These are phyloP conservation scores for Odontomyia ornata DNA, from an alignment of 2,888 invertebrate species.

Conservation along the genomic window DNA sequence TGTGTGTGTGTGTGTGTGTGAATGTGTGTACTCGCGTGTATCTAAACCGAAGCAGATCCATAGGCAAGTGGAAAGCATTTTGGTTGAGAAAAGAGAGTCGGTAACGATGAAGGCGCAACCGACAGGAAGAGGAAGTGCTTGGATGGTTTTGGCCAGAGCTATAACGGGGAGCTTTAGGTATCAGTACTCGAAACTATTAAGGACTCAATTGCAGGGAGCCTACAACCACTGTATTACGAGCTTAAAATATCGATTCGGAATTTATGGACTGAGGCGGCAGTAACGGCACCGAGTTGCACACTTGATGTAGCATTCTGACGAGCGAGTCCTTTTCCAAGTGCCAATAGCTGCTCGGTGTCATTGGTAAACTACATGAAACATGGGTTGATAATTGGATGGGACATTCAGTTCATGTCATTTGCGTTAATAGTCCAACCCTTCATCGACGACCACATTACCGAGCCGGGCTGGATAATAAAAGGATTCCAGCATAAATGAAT, in stretches of 20 bases:
- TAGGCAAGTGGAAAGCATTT: constrained; percentile 1
- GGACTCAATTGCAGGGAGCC: background rate
- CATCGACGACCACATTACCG: background rate
- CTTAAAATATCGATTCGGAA: background rate
- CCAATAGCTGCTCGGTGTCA: background rate
- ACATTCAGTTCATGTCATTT: background rate
- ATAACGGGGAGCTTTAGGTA: background rate
- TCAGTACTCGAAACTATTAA: background rate
- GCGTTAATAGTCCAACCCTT: background rate
- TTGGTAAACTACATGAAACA: background rate
- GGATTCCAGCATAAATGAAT: background rate
- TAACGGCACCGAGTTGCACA: background rate
- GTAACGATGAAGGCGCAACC: background rate
- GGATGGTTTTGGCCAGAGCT: background rate
- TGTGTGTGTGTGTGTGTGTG: no score
- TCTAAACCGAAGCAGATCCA: no score
- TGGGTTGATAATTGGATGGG: constrained; percentile 16
- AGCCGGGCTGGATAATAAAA: background rate
- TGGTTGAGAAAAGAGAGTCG: background rate
- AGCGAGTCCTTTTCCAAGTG: background rate
- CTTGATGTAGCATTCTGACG: background rate
- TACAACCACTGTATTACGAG: background rate
- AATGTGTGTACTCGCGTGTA: no score
- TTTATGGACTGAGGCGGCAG: background rate
- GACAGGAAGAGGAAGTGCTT: background rate